Percentiles rank a stretch among this genome's conserved stretches.
Evolutionary conservation across 1,140 invertebrate species (phyloP).

Genomic region (Diploscapter pachys): DNA sequence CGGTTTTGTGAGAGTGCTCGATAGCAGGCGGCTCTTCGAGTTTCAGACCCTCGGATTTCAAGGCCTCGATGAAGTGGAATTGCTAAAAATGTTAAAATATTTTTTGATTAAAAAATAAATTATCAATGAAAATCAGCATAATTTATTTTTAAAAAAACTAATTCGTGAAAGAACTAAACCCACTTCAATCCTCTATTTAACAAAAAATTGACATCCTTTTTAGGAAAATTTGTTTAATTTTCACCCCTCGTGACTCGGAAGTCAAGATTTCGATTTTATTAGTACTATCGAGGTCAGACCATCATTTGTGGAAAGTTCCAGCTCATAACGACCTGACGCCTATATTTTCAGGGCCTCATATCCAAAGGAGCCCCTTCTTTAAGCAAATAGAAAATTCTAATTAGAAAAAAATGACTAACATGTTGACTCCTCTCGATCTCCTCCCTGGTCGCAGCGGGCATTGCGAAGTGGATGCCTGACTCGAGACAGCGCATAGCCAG

Average conservation of each 20-base stretch:
- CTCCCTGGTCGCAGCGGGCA: conserved; percentile 53
- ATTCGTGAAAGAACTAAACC: background rate
- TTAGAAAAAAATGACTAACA: conserved; percentile 19
- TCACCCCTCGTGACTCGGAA: too few relatives aligned
- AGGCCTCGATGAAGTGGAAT: conserved; percentile 68
- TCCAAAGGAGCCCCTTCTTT: background rate
- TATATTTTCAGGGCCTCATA: too few relatives aligned
- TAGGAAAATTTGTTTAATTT: too few relatives aligned
- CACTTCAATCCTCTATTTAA: background rate
- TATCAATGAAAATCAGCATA: background rate
- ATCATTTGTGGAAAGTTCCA: too few relatives aligned
- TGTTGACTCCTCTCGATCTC: conserved; percentile 31
- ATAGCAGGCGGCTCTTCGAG: conserved; percentile 67
- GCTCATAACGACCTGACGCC: too few relatives aligned
- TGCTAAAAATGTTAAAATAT: conserved; percentile 59
- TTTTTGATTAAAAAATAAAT: background rate
- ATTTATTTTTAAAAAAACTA: background rate
- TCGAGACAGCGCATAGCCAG: conserved; percentile 78
- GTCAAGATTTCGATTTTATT: too few relatives aligned
- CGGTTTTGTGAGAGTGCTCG: conserved; percentile 35
- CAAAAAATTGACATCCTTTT: background rate
- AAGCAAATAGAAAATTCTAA: conserved; percentile 9
- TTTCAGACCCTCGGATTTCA: conserved; percentile 69
- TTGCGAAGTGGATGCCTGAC: conserved; percentile 68
- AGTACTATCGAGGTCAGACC: too few relatives aligned